phyloP scores from a whole-genome alignment of 2,113 vertebrate genomes.

The Odobenus rosmarus region DNA sequence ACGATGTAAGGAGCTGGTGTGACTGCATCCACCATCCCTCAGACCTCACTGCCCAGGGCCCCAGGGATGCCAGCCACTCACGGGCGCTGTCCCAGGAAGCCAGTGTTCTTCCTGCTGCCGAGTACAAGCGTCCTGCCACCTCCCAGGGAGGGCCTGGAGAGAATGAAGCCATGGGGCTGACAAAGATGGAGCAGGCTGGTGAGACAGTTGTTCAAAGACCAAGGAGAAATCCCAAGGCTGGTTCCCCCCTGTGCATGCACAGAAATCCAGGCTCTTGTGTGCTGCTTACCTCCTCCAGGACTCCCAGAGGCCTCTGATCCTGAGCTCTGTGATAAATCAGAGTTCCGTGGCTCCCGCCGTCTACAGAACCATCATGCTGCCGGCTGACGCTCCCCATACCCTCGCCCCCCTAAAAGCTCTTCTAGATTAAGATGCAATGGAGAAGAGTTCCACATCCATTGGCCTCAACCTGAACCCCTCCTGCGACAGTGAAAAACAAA shows the following conservation, averaged over 20 bases:
- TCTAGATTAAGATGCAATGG: background rate
- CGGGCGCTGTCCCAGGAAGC: background rate
- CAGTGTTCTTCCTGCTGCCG: background rate
- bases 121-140: background rate
- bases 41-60: background rate
- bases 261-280: background rate
- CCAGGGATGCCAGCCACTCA: background rate
- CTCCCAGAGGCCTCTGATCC: background rate
- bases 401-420: background rate
- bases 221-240: background rate
- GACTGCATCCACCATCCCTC: background rate
- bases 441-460: background rate
- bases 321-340: background rate
- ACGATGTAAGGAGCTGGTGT: fast-evolving
- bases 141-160: background rate
- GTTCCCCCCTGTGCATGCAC: background rate
- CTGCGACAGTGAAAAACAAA: background rate
- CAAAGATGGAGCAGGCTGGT: background rate
- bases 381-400: background rate
- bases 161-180: background rate
- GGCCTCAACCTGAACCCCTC: background rate
- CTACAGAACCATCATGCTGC: too few relatives aligned
- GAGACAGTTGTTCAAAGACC: background rate
- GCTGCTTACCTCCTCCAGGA: fast-evolving
- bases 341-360: background rate